phyloP scores from a whole-genome alignment of 2,113 vertebrate species.

The Scopus umbretta region DNA sequence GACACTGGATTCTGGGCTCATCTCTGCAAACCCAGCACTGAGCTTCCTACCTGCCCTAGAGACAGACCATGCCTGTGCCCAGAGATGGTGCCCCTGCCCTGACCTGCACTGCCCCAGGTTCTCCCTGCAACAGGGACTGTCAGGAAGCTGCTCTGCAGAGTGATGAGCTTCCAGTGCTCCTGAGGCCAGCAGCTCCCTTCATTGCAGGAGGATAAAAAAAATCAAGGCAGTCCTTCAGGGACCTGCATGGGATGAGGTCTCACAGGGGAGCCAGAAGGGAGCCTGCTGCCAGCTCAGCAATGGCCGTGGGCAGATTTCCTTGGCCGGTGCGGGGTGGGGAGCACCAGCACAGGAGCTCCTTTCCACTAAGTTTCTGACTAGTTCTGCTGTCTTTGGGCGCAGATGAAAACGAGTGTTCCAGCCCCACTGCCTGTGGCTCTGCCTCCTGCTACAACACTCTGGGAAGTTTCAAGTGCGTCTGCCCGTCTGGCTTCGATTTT shows the following conservation, averaged over 20 bases:
- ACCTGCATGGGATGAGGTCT: not conserved
- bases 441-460: constrained; percentile 95
- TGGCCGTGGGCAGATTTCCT: not conserved
- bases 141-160: not conserved
- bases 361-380: not conserved
- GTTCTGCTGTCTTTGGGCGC: not conserved
- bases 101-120: not conserved
- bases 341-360: not conserved
- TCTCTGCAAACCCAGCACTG: not conserved
- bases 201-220: not conserved
- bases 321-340: not conserved
- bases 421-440: constrained; percentile 76
- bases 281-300: not conserved
- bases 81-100: not conserved
- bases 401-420: constrained; percentile 93
- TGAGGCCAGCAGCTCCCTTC: not conserved
- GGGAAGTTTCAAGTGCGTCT: constrained; percentile 92
- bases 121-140: not conserved
- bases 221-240: not conserved
- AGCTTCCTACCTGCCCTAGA: not conserved
- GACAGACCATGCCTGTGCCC: too few relatives aligned
- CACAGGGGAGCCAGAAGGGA: not conserved
- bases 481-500: constrained; percentile 90
- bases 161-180: not conserved
- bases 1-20: not conserved